These are phyloP conservation scores for Hemicrepidius hirtus DNA, from an alignment of 2,888 invertebrate genomes.

Conservation along the genomic window DNA sequence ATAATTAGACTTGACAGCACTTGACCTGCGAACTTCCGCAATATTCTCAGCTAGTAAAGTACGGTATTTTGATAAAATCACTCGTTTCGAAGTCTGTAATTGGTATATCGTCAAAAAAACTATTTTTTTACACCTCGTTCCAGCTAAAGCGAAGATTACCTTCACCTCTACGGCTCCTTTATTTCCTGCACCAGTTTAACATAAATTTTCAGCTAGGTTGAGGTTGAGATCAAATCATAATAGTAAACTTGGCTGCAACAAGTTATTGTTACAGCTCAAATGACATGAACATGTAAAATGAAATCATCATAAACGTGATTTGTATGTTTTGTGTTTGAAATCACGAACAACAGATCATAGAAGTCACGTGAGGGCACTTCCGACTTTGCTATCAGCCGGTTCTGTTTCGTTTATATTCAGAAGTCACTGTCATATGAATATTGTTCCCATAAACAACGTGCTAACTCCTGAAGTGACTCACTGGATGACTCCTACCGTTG, in stretches of 20 bases:
- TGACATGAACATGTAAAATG: constrained; percentile 67
- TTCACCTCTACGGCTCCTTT: neutral
- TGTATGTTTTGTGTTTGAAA: constrained; percentile 64
- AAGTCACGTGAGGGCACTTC: constrained; percentile 64
- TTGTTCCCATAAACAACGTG: constrained; percentile 40
- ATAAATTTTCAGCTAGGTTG: constrained; percentile 55
- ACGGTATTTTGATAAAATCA: constrained; percentile 23
- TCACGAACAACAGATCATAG: constrained; percentile 65
- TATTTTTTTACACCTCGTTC: neutral
- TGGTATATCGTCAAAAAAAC: neutral
- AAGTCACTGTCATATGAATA: constrained; percentile 48
- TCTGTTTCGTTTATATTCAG: constrained; percentile 50
- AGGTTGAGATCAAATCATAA: constrained; percentile 63
- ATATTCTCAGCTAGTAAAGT: constrained; percentile 22
- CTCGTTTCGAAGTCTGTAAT: constrained; percentile 16
- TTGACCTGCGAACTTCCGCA: constrained; percentile 33
- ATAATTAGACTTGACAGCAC: constrained; percentile 22
- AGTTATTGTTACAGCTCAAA: constrained; percentile 64
- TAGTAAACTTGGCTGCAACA: constrained; percentile 61
- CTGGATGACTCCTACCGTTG: constrained; percentile 32
- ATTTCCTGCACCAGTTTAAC: constrained; percentile 15
- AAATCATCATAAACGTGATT: constrained; percentile 70
- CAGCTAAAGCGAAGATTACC: neutral
- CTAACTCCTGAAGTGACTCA: constrained; percentile 44
- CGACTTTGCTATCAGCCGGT: constrained; percentile 60